Base-by-base conservation (phyloP, 2,888 invertebrate species). In the Rhogogaster chlorosoma region DNA sequence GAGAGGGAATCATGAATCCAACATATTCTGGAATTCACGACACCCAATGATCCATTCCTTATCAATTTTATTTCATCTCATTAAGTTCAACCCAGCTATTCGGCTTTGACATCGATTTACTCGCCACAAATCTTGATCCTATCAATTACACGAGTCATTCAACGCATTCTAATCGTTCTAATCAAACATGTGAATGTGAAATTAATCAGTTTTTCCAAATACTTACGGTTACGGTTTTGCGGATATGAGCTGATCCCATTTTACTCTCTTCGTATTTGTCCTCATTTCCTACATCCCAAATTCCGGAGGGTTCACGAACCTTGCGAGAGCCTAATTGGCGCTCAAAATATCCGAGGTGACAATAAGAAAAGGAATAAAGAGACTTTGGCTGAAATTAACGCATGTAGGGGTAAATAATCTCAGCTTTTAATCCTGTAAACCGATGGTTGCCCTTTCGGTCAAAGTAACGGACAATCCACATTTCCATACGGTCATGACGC, bases 401-500 rank as follows among this genome's bases (percentile, higher is more conserved):
- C 29, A 38, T 29, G n/a, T 10, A 4, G 32, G 18, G 29, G 9
- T 18, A 77, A 53, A 29, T 49, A 32, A 77, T 49, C 32, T 9
- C 38, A n/a, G n/a, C 36, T 80, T 80, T 80, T 26, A 38, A 61
- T 80, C 61, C 80, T 61, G 80, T 61, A 15, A 61, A 61, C 61
- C 80, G 22, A 29, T 22, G 80, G 38, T 80, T 15, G 80, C 38
- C 80, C 57, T 80, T 80, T 26, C 80, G 80, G 80, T 57, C 57
- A 80, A 80, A 80, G 80, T 80, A 80, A 80, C 80, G 80, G 80
- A 49, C 61, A 38, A 61, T 80, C 42, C 61, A 5, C 57, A 80
- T 26, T 38, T 80, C 57, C 57, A 61, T 42, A 22, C 10, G 71
- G 71, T 42, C 71, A 73, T 42, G 38, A 26, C 22, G 71, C 42